Percentiles rank a stretch among this genome's conserved stretches.
These are phyloP conservation scores for Melikaiella ostensackeni DNA, from an alignment of 2,888 invertebrate species.

Conservation along the genomic window DNA sequence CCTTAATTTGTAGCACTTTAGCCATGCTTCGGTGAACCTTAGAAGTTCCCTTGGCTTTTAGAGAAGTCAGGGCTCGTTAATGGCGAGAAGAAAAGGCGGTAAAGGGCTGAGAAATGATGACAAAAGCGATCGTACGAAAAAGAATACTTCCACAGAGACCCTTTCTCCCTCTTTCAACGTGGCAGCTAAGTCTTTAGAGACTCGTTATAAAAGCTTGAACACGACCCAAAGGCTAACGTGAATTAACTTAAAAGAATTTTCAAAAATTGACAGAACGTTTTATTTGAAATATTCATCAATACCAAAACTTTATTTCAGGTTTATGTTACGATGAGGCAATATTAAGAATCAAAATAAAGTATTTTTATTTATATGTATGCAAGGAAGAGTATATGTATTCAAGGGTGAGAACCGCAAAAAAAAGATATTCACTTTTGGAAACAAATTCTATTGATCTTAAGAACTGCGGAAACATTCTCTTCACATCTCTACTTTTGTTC, in stretches of 20 bases:
- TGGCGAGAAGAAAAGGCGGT: slow-evolving; percentile 53
- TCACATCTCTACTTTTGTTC: neutral
- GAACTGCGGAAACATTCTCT: neutral
- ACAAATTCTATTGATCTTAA: too few species aligned
- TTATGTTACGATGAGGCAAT: too few species aligned
- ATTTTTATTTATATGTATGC: too few species aligned
- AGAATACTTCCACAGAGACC: slow-evolving; percentile 10
- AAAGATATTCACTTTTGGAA: too few species aligned
- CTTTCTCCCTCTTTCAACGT: neutral
- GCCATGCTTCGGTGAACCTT: neutral
- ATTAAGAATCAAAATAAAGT: too few species aligned
- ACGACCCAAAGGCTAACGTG: neutral
- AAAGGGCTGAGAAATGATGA: slow-evolving; percentile 52
- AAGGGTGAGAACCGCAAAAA: too few species aligned
- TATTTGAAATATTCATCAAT: neutral
- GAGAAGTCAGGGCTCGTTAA: slow-evolving; percentile 50
- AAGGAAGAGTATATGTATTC: too few species aligned
- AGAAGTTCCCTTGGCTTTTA: neutral
- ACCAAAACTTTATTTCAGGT: too few species aligned
- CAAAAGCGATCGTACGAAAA: slow-evolving; percentile 53
- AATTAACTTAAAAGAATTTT: neutral
- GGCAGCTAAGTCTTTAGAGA: slow-evolving; percentile 12
- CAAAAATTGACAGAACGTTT: neutral
- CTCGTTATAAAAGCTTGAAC: slow-evolving; percentile 11
- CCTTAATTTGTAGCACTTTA: slow-evolving; percentile 10